These are phyloP conservation scores for Lycodopsis pacificus DNA, from an alignment of 2,797 vertebrate genomes.

Conservation along the genomic window DNA sequence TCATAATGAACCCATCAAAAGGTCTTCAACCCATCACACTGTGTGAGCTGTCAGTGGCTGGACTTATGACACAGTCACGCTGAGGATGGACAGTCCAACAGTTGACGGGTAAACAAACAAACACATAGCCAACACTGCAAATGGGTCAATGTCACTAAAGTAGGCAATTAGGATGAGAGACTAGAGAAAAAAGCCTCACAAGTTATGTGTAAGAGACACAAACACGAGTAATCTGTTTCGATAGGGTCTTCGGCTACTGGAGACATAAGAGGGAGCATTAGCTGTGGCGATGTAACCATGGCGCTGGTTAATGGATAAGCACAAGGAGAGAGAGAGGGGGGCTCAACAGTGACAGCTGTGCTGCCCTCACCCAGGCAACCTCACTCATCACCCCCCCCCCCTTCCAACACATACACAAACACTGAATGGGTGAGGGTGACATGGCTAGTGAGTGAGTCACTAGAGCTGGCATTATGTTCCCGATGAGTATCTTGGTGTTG, in stretches of 20 bases:
- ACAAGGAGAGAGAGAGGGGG: constrained; percentile 14
- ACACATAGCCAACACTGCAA: background rate
- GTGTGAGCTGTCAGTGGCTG: constrained; percentile 23
- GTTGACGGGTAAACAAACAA: constrained; percentile 26
- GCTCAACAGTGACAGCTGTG: constrained; percentile 44
- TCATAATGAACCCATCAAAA: constrained; percentile 75
- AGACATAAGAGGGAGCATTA: constrained; percentile 39
- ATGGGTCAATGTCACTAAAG: background rate
- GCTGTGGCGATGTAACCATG: constrained; percentile 57
- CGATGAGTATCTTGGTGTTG: background rate
- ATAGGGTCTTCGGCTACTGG: constrained; percentile 21
- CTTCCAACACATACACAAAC: constrained; percentile 5
- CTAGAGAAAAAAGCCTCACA: background rate
- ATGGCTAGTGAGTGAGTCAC: constrained; percentile 19
- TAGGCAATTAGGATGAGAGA: background rate
- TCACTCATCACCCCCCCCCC: background rate
- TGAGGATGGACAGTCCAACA: constrained; percentile 11
- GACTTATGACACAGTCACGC: constrained; percentile 24
- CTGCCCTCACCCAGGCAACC: constrained; percentile 50
- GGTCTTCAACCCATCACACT: constrained; percentile 44
- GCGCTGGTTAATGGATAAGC: constrained; percentile 64
- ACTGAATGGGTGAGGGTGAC: constrained; percentile 13
- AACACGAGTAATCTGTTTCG: constrained; percentile 28
- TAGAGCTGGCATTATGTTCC: background rate
- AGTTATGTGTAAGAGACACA: background rate